Evolutionary conservation across 2,888 invertebrate genomes (phyloP).

Genomic region (Orthonevra nobilis): DNA sequence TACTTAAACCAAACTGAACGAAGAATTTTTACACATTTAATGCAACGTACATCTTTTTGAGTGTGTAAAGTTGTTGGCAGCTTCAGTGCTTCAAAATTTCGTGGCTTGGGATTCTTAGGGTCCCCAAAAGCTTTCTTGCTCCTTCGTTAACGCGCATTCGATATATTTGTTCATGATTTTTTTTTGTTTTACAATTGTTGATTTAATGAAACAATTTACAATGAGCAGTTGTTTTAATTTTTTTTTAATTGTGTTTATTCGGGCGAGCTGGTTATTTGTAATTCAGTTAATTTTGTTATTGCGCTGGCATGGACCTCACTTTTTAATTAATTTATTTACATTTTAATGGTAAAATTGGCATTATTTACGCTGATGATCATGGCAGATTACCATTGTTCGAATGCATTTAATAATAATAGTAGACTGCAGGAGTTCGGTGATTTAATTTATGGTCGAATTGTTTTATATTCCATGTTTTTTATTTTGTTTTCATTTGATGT

Average conservation of each 20-base stretch:
- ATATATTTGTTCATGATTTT: constrained; percentile 8
- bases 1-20: constrained; percentile 67
- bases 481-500: constrained; percentile 20
- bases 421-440: constrained; percentile 47
- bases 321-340: constrained; percentile 62
- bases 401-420: constrained; percentile 47
- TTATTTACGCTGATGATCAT: constrained; percentile 23
- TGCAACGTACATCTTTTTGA: constrained; percentile 65
- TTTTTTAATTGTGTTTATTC: neutral
- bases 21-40: constrained; percentile 35
- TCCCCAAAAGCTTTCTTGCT: constrained; percentile 36
- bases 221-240: constrained; percentile 29
- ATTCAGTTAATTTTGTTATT: constrained; percentile 13
- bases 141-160: constrained; percentile 38
- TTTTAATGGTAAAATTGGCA: constrained; percentile 35
- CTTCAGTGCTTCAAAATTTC: constrained; percentile 52
- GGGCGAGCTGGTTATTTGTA: neutral
- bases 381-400: neutral
- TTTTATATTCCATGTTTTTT: constrained; percentile 2
- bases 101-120: constrained; percentile 30
- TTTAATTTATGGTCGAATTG: constrained; percentile 22
- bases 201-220: constrained; percentile 59
- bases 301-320: constrained; percentile 27
- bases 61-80: constrained; percentile 66
- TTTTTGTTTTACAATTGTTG: constrained; percentile 22